These are phyloP conservation scores for Virgularia gustaviana DNA, from an alignment of 92 coral and sea anemone species.

Conservation along the genomic window DNA sequence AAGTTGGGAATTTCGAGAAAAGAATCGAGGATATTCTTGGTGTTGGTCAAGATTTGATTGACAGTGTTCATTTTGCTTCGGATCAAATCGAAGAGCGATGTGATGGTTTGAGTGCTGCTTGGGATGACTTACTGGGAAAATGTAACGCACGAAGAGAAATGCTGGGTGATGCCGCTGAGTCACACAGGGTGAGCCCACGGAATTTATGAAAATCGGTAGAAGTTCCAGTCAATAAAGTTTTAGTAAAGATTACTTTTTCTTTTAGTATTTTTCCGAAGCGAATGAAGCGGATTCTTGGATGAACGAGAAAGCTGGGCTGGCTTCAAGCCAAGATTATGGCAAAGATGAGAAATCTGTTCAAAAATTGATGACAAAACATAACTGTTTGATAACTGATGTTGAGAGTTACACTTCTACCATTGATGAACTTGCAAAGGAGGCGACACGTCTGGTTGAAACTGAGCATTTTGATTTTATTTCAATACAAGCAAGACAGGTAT, in stretches of 20 bases:
- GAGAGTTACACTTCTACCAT: conserved; percentile 60
- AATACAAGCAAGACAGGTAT: conserved; percentile 69
- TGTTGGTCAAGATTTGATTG: conserved; percentile 90
- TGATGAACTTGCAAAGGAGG: conserved; percentile 67
- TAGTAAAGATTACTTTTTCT: not conserved
- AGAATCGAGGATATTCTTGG: conserved; percentile 68
- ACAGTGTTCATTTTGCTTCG: conserved; percentile 82
- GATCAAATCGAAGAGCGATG: conserved; percentile 81
- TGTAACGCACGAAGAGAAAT: conserved; percentile 62
- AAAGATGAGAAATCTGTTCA: conserved; percentile 84
- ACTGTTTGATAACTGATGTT: conserved; percentile 78
- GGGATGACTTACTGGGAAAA: conserved; percentile 63
- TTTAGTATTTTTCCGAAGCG: conserved; percentile 82
- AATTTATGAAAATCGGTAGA: not conserved
- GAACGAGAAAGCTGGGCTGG: conserved; percentile 90
- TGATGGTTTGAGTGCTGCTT: conserved; percentile 60
- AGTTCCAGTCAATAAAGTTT: not conserved
- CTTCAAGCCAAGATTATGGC: conserved; percentile 92
- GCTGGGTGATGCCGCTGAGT: conserved; percentile 66
- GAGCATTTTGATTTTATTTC: conserved; percentile 65
- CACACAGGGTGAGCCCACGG: conserved; percentile 64
- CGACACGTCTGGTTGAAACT: conserved; percentile 61
- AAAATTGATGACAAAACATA: conserved; percentile 74
- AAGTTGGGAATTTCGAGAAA: conserved; percentile 68
- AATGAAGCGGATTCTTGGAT: conserved; percentile 97